These are phyloP conservation scores for Sorex maritimensis DNA, from an alignment of 2,797 vertebrate species.

Conservation along the genomic window DNA sequence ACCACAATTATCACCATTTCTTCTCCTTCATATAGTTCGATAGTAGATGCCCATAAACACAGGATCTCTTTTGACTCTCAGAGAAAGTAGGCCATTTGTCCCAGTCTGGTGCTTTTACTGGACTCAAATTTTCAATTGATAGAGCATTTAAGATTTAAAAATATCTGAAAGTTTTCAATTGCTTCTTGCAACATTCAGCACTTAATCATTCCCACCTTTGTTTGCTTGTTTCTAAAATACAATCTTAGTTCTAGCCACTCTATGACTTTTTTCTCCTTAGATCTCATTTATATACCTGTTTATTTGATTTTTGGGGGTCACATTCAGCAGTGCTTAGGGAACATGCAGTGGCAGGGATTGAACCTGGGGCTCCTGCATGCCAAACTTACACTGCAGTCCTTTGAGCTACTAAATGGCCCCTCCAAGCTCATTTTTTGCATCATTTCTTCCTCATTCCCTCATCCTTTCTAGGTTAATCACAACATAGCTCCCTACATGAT, in stretches of 20 bases:
- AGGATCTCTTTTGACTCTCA: neutral
- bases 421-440: neutral
- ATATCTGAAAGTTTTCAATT: neutral
- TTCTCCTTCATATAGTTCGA: neutral
- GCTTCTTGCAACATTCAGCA: neutral
- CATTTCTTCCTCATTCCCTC: neutral
- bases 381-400: too few species aligned
- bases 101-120: neutral
- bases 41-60: neutral
- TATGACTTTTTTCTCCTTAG: neutral
- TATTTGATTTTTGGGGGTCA: too few species aligned
- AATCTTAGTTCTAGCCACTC: neutral
- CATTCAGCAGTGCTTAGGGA: too few species aligned
- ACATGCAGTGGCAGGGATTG: too few species aligned
- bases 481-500: neutral
- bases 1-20: neutral
- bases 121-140: neutral
- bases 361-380: too few species aligned
- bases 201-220: neutral
- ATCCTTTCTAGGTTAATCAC: neutral
- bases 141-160: neutral
- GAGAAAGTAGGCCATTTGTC: slow-evolving; percentile 9
- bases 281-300: too few species aligned
- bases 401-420: too few species aligned
- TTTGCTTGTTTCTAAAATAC: neutral